phyloP scores from a whole-genome alignment of 2,888 invertebrate genomes.

The Tetranychus truncatus region DNA sequence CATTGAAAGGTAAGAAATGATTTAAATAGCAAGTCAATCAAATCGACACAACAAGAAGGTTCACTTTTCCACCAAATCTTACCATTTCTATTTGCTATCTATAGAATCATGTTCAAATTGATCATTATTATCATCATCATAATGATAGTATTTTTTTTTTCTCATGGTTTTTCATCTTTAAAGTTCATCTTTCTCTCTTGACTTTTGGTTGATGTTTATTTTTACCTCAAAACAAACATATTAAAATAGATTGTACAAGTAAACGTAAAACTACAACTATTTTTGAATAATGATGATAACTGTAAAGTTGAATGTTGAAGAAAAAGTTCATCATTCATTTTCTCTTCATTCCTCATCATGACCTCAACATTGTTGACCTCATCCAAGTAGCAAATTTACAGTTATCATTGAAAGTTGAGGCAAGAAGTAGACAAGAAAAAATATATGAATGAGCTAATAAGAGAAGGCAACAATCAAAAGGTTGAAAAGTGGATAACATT shows the following conservation, averaged over 20 bases:
- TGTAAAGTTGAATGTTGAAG: too few relatives aligned
- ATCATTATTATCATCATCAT: neutral
- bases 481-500: neutral
- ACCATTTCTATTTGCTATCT: too few relatives aligned
- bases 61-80: too few relatives aligned
- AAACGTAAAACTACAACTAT: too few relatives aligned
- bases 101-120: conserved; percentile 5
- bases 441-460: neutral
- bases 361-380: too few relatives aligned
- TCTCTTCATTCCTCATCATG: neutral
- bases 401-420: too few relatives aligned
- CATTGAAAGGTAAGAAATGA: conserved; percentile 28
- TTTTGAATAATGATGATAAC: too few relatives aligned
- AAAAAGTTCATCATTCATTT: neutral
- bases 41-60: neutral
- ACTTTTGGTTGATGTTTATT: too few relatives aligned
- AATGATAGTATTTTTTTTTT: neutral
- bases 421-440: neutral
- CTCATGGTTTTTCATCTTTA: neutral
- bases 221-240: too few relatives aligned
- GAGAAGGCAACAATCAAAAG: neutral
- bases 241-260: too few relatives aligned
- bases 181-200: neutral
- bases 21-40: conserved; percentile 13
- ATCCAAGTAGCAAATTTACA: too few relatives aligned